Conservation (phyloP, 2,888 invertebrate species). For the Glyphotaelius pellucidus region DNA sequence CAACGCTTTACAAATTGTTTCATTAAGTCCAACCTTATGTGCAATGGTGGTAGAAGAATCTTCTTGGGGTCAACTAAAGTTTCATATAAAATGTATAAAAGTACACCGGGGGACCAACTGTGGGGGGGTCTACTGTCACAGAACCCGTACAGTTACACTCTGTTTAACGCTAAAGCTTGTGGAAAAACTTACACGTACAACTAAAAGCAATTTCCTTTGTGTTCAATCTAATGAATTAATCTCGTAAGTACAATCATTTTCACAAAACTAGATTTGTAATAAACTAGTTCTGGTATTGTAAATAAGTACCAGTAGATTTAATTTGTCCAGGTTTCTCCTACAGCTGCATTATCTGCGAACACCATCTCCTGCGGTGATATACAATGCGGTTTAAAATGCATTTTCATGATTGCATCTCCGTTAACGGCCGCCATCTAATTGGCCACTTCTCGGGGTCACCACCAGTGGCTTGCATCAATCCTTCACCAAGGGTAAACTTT, state of each 20-base stretch:
- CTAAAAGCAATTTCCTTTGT: background rate
- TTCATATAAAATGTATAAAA: no score
- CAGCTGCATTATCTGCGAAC: background rate
- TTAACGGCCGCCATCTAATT: background rate
- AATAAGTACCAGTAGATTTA: background rate
- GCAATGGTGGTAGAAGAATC: no score
- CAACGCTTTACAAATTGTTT: no score
- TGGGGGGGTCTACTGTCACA: no score
- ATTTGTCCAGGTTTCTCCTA: background rate
- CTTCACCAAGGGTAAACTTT: background rate
- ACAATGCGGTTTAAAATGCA: background rate
- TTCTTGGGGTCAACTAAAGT: no score
- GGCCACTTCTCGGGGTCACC: constrained; percentile 2
- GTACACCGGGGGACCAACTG: no score
- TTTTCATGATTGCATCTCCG: background rate
- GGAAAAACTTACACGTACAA: no score
- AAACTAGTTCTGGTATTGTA: background rate
- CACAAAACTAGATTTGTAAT: background rate
- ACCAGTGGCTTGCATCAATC: background rate
- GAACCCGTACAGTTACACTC: background rate
- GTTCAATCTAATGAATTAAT: background rate
- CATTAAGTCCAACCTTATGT: no score
- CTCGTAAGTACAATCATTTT: background rate
- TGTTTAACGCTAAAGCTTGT: no score
- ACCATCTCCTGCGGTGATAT: background rate